phyloP scores from a whole-genome alignment of 2,113 vertebrate species.

The Microcebus murinus region DNA sequence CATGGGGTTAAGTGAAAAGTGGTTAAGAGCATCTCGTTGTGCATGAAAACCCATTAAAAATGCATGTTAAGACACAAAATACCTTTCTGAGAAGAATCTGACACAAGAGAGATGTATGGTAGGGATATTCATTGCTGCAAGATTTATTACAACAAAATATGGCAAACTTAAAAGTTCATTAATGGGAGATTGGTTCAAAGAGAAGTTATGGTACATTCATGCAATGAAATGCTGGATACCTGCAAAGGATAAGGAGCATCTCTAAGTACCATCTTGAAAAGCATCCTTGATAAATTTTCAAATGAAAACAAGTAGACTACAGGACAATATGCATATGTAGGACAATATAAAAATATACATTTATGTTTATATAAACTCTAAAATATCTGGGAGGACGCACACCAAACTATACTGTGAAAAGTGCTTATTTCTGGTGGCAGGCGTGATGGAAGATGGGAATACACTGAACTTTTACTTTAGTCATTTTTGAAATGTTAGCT shows the following conservation, averaged over 20 bases:
- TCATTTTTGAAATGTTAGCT: background rate
- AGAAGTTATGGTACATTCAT: background rate
- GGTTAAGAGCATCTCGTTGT: background rate
- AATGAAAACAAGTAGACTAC: background rate
- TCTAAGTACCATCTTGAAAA: background rate
- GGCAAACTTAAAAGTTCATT: background rate
- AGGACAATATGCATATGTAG: background rate
- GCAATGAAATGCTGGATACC: background rate
- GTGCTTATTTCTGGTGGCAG: background rate
- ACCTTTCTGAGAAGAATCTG: background rate
- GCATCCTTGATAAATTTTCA: background rate
- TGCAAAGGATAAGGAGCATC: background rate
- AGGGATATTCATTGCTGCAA: background rate
- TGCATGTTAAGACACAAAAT: background rate
- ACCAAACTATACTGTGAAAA: background rate
- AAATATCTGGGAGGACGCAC: background rate
- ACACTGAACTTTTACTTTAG: background rate
- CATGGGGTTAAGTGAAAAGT: background rate
- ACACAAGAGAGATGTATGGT: background rate
- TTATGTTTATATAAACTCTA: background rate
- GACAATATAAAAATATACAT: background rate
- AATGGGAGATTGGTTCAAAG: background rate
- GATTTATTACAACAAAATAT: background rate
- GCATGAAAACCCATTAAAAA: background rate
- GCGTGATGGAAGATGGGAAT: background rate